A percentile compares a stretch with the other conserved stretches of the same genome.
phyloP scores from a whole-genome alignment of 1,140 invertebrate species.

The Drosophila eugracilis region DNA sequence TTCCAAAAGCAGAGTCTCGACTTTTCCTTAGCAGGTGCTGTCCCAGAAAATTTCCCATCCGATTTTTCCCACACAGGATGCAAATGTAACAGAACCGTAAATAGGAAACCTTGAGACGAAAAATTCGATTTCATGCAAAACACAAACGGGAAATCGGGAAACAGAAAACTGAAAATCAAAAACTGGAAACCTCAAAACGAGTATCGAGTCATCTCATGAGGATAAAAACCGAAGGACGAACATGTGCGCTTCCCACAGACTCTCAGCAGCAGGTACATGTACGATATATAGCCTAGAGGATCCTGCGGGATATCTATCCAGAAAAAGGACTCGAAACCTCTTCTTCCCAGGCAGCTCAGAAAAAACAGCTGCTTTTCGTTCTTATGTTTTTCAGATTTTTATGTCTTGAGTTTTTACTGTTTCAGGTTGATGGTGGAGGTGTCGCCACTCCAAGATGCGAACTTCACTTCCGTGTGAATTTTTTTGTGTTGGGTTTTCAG shows the following conservation, averaged over 20 bases:
- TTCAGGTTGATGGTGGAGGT: constrained; percentile 30
- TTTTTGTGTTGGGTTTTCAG: constrained; percentile 4
- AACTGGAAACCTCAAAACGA: constrained; percentile 19
- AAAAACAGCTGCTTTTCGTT: constrained; percentile 30
- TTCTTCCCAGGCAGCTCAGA: constrained; percentile 56
- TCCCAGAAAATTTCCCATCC: constrained; percentile 13
- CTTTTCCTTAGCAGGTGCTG: constrained; percentile 12
- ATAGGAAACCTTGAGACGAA: constrained; percentile 30
- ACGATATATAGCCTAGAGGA: constrained; percentile 6
- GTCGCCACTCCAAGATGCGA: constrained; percentile 29
- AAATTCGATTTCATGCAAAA: constrained; percentile 48
- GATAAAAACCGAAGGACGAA: constrained; percentile 34
- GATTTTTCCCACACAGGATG: constrained; percentile 56
- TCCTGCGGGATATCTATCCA: constrained; percentile 18
- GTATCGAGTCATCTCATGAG: constrained; percentile 17
- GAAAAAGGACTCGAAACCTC: constrained; percentile 6
- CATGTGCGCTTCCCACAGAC: constrained; percentile 61
- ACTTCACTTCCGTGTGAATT: constrained; percentile 58
- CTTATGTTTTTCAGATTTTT: constrained; percentile 28
- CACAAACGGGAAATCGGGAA: constrained; percentile 36
- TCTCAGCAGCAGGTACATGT: constrained; percentile 45
- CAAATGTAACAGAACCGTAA: constrained; percentile 48
- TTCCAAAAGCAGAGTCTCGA: not conserved
- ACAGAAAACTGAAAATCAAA: constrained; percentile 24
- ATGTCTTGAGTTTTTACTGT: constrained; percentile 25